phyloP scores from a whole-genome alignment of 2,113 vertebrate species.

The Tychaedon coryphoeus region DNA sequence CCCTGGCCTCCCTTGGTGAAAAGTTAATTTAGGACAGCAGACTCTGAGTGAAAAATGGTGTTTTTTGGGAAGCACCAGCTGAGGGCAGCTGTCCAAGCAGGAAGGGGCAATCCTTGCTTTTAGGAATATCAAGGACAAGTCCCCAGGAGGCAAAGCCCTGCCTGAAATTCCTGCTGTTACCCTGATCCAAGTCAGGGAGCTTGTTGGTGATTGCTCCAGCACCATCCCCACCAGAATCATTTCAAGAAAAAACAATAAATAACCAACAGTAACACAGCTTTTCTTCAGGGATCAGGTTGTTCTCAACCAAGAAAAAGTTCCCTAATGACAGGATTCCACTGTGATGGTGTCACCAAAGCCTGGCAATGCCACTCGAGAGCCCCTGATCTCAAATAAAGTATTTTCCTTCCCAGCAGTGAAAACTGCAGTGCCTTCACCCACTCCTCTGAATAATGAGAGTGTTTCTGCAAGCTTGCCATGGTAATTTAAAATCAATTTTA shows the following conservation, averaged over 20 bases:
- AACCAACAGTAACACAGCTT: fast-evolving
- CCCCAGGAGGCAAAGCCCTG: neutral
- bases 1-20: neutral
- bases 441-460: conserved; percentile 15
- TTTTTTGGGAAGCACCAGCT: neutral
- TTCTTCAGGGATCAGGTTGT: neutral
- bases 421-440: neutral
- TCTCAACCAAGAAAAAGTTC: neutral
- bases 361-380: neutral
- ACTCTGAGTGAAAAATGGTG: neutral
- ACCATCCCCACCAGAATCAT: neutral
- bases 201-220: neutral
- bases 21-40: neutral
- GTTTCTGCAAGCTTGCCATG: conserved; percentile 41
- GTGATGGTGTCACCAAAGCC: neutral
- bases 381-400: neutral
- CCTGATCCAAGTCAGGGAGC: neutral
- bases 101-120: neutral
- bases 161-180: neutral
- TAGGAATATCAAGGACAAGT: neutral
- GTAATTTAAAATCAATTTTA: conserved; percentile 62
- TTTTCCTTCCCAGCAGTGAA: neutral
- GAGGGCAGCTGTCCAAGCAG: neutral
- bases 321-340: neutral
- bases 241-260: neutral